These are phyloP conservation scores for Ennomos quercinarius DNA, from an alignment of 2,888 invertebrate genomes.

Conservation along the genomic window DNA sequence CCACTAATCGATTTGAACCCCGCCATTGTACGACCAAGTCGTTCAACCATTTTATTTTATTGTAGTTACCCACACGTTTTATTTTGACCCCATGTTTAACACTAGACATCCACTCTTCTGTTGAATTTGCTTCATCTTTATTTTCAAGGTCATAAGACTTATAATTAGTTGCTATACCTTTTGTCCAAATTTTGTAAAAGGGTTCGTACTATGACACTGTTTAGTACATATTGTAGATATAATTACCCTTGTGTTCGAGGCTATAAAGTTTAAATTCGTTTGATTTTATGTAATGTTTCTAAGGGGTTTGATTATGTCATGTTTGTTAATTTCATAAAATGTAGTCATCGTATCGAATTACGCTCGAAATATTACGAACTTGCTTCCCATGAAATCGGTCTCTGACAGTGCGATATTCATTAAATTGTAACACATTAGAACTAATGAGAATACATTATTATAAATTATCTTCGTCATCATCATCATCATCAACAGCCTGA, in stretches of 20 bases:
- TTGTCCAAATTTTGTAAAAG: neutral
- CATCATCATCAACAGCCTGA: too few species aligned
- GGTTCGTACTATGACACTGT: conserved; percentile 33
- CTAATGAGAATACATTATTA: conserved; percentile 10
- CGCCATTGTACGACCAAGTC: conserved; percentile 68
- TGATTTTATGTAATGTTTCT: conserved; percentile 23
- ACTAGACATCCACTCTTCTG: conserved; percentile 22
- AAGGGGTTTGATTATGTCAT: conserved; percentile 62
- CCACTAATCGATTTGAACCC: conserved; percentile 82
- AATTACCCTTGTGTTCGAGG: conserved; percentile 34
- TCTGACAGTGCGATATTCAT: conserved; percentile 16
- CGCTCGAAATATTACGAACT: conserved; percentile 44
- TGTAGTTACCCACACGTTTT: conserved; percentile 73
- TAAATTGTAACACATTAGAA: conserved; percentile 12
- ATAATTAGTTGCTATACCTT: neutral
- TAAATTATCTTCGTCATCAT: too few species aligned
- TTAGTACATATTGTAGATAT: conserved; percentile 15
- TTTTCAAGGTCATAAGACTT: neutral
- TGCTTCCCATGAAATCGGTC: conserved; percentile 57
- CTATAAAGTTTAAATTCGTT: conserved; percentile 38
- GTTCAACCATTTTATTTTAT: conserved; percentile 81
- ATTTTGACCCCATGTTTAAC: conserved; percentile 59
- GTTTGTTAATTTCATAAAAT: conserved; percentile 69
- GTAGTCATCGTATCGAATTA: conserved; percentile 55
- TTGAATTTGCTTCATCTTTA: conserved; percentile 10